Evolutionary conservation across 35 echinoderm and acorn worm species (phyloP).

Genomic region (Anneissia japonica): DNA sequence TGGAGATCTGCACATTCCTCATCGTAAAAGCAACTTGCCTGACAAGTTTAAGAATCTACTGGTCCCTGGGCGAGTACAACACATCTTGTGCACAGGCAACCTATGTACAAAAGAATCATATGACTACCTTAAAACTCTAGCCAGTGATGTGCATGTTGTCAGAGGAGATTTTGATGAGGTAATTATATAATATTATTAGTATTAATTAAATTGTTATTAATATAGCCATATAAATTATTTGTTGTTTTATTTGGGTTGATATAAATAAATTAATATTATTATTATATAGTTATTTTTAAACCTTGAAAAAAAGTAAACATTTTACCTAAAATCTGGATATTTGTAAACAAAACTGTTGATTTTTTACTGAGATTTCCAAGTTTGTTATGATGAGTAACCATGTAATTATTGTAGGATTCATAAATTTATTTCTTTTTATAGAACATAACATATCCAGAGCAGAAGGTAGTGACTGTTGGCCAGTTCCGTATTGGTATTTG

Average conservation of each 20-base stretch:
- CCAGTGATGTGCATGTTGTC: conserved; percentile 96
- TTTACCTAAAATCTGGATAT: background rate
- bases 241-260: no score
- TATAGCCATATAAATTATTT: no score
- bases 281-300: no score
- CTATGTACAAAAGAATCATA: conserved; percentile 91
- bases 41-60: conserved; percentile 96
- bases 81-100: conserved; percentile 92
- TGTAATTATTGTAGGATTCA: no score
- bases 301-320: no score
- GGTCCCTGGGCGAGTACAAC: conserved; percentile 88
- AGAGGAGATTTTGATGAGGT: conserved; percentile 99
- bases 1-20: conserved; percentile 92
- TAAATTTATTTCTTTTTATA: no score
- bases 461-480: conserved; percentile 96
- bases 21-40: conserved; percentile 75
- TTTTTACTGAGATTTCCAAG: no score
- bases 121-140: conserved; percentile 93
- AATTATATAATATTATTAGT: background rate
- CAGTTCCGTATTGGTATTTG: conserved; percentile 97
- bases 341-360: background rate
- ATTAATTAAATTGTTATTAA: background rate
- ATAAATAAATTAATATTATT: no score
- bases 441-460: conserved; percentile 93
- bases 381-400: no score